Base-by-base conservation (phyloP, 1,140 invertebrate genomes). In the Brachystomella parvula region DNA sequence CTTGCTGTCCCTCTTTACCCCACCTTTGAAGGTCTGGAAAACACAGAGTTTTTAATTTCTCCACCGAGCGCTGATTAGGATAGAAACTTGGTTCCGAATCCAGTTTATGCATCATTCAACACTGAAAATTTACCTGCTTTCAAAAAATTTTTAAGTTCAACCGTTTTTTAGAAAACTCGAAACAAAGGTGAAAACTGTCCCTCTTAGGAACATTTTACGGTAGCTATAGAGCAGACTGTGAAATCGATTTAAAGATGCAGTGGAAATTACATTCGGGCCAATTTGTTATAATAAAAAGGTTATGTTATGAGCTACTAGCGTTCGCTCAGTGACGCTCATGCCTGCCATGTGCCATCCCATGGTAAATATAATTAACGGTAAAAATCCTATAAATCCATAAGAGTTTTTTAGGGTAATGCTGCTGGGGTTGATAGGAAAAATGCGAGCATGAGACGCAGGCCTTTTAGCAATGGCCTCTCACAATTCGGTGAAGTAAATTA, bases 261-360 rank as follows among this genome's bases (percentile, higher is more conserved):
- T 74, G 6, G 21, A 35, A n/a, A 67, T 71, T n/a, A 73, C 74
- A 3, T 61, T 71, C 3, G 74, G 74, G 30, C 74, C 74, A 66
- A 75, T 75, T 58, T 73, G 74, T 64, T 47, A 74, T 0, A 71
- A 74, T 19, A 73, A 89, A 75, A 82, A 89, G 71, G 83, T 92
- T 28, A 86, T 79, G 77, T 59, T 82, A 82, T 70, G 76, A 78
- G 0, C 70, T 82, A 1, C n/a, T n/a, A 81, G 81, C 2, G 77
- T 79, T 1, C 70, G 81, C 39, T 81, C 79, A 64, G 76, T 83
- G 76, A 80, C 80, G 0, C 60, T 82, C 0, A 81, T 80, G 0
- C 79, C 82, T 73, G 77, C 75, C 64, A 3, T 3, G 3, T 83
- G 81, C 78, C 65, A 81, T 78, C 17, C 79, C 80, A 21, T 82